Base-by-base conservation (phyloP, 2,888 invertebrate genomes). In the Gandaritis pyraliata region DNA sequence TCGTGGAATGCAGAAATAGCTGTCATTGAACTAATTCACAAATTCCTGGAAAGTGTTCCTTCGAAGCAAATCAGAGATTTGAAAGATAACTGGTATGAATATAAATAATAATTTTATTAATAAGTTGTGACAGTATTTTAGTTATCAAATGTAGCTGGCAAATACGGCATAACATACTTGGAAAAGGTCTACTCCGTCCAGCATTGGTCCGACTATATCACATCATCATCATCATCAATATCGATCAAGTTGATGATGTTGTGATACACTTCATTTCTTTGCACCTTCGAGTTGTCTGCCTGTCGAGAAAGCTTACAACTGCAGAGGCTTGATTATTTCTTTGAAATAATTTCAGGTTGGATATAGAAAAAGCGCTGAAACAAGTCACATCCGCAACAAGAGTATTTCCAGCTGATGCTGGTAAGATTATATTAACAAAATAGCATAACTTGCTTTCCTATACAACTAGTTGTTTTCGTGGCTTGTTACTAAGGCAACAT, bases 21-120 rank as follows among this genome's bases (percentile, higher is more conserved):
- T 30, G 96, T 96, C 0, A 94, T 95, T 45, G 96, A 96, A 71
- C 92, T 97, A 36, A 95, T 97, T 29, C 94, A 96, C 70, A 95
- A 96, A 85, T 97, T 97, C 75, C 88, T 97, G 62, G 93, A 93
- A 30, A 93, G 94, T 36, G 94, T 94, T 55, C 93, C 89, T 64
- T 93, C 93, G 64, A 93, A 93, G 64, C 93, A 86, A 70, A 93
- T 94, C 58, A 90, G 93, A 69, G 93, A 88, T 74, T 84, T 93
- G 58, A 95, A 94, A 78, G 94, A 93, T 79, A 92, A 93, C 65
- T 95, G 94, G 96, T 89, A 78, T 48, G 53, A 30, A 0, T 1
- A 10, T 1, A 23, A 13, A 23, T n/a, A 48, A 13, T n/a, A 11
- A 15, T 15, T 15, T 13, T 29, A 29, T 13, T 30, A 23, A 23